Conservation (phyloP, 2,113 vertebrate species). For the Sterrhoptilus dennistouni region DNA sequence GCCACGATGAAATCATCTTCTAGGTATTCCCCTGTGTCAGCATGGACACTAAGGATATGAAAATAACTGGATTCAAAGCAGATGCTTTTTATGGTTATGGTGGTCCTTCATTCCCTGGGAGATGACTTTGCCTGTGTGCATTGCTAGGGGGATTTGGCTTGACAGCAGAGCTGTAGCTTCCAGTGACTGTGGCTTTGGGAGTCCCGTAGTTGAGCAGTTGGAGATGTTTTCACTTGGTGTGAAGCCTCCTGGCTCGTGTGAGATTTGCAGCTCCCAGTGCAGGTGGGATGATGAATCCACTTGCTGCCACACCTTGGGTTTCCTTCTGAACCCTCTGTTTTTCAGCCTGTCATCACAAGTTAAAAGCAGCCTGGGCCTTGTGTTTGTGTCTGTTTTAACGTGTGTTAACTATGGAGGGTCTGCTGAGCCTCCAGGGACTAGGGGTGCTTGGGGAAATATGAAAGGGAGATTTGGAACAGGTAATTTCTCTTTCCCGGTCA, state of each 20-base stretch:
- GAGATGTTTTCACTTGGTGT: not conserved
- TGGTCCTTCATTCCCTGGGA: not conserved
- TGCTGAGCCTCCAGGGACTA: not conserved
- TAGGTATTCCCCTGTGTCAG: not conserved
- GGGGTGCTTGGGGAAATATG: not conserved
- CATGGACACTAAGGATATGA: not conserved
- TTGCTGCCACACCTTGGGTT: not conserved
- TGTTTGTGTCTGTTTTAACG: not conserved
- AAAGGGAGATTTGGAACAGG: not conserved
- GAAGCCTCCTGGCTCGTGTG: not conserved
- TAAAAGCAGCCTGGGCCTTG: not conserved
- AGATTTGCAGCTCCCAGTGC: not conserved
- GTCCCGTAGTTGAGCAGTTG: not conserved
- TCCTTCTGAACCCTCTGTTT: not conserved
- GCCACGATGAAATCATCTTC: not conserved
- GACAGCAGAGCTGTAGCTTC: not conserved
- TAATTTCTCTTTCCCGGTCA: not conserved
- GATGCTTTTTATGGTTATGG: not conserved
- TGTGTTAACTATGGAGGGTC: rapidly evolving
- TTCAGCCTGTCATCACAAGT: not conserved
- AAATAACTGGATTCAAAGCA: not conserved
- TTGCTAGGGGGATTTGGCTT: not conserved
- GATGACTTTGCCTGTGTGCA: not conserved
- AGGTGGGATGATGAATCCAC: not conserved
- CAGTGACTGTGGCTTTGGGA: not conserved